A percentile compares a stretch with the other conserved stretches of the same genome.
Conservation (phyloP, 2,113 vertebrate genomes). For the Picathartes gymnocephalus region DNA sequence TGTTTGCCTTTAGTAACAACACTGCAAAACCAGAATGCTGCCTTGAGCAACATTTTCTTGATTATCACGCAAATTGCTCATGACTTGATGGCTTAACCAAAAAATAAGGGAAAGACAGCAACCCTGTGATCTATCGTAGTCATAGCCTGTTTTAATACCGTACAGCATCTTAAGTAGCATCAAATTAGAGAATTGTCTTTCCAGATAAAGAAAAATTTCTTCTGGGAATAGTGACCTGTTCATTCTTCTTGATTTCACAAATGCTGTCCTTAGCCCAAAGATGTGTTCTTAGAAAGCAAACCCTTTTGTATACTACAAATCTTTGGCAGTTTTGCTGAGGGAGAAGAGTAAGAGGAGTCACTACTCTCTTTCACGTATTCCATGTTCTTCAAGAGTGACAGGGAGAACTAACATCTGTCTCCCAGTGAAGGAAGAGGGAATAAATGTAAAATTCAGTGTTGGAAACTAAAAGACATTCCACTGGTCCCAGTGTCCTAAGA, state of each 20-base stretch:
- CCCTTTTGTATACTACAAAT: background rate
- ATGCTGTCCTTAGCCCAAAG: background rate
- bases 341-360: background rate
- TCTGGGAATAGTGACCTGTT: background rate
- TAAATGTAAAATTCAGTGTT: background rate
- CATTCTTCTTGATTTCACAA: background rate
- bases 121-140: background rate
- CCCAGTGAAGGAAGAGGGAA: background rate
- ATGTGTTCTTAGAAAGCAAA: background rate
- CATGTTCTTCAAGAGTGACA: background rate
- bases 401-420: background rate
- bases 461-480: background rate
- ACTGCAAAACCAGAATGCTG: background rate
- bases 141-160: background rate
- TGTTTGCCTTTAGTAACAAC: background rate
- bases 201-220: background rate
- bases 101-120: background rate
- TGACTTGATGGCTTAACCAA: background rate
- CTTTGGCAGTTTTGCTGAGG: background rate
- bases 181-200: background rate
- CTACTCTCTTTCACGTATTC: background rate
- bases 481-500: background rate
- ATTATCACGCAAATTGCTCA: background rate
- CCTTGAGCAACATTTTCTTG: background rate
- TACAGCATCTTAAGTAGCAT: background rate